phyloP scores from a whole-genome alignment of 2,113 vertebrate species.

The Synchiropus splendidus region DNA sequence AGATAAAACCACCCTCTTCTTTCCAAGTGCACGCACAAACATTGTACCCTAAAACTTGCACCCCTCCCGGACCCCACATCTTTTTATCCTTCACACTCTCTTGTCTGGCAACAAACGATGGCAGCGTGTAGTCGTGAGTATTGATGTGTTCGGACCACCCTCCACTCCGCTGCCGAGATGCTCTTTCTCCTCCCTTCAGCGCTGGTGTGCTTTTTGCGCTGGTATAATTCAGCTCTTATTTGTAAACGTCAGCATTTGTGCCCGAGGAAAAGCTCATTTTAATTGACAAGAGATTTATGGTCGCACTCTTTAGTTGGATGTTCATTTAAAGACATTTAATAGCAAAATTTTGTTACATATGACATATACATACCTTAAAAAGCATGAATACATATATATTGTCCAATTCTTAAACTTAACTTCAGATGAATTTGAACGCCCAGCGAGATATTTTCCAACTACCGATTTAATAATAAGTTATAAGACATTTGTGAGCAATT shows the following conservation, averaged over 20 bases:
- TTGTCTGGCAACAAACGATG: constrained; percentile 70
- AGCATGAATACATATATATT: too few relatives aligned
- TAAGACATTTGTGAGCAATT: too few relatives aligned
- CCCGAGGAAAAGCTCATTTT: constrained; percentile 31
- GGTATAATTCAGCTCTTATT: constrained; percentile 39
- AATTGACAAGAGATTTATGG: constrained; percentile 12
- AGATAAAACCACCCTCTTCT: constrained; percentile 53
- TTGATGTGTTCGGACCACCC: constrained; percentile 66
- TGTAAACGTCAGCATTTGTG: constrained; percentile 48
- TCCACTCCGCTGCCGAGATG: constrained; percentile 53
- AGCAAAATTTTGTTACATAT: too few relatives aligned
- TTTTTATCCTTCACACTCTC: constrained; percentile 65
- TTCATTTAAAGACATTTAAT: too few relatives aligned
- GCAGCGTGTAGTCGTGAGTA: constrained; percentile 64
- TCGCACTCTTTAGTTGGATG: too few relatives aligned
- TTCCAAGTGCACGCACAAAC: constrained; percentile 32
- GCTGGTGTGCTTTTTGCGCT: constrained; percentile 61
- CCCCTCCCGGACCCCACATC: constrained; percentile 45
- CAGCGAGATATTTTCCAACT: too few relatives aligned
- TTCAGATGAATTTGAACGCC: too few relatives aligned
- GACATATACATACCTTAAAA: too few relatives aligned
- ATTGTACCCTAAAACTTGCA: constrained; percentile 20
- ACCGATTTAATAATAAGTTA: too few relatives aligned
- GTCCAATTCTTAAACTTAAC: too few relatives aligned
- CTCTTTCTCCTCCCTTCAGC: constrained; percentile 37